These are phyloP conservation scores for Aphyosemion australe DNA, from an alignment of 2,113 vertebrate species.

Conservation along the genomic window DNA sequence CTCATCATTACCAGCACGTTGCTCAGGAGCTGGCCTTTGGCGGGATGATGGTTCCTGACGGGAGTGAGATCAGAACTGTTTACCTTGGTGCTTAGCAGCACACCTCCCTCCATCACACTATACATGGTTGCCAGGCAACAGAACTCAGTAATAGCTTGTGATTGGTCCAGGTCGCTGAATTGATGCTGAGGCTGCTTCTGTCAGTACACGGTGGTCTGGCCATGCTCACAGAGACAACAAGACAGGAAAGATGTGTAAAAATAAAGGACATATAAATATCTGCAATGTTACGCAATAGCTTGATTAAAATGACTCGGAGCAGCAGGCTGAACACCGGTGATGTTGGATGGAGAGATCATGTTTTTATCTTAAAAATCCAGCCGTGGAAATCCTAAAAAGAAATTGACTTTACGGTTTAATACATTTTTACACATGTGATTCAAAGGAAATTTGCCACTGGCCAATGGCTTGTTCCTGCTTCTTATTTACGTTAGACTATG, in stretches of 20 bases:
- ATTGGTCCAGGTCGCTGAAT: constrained; percentile 76
- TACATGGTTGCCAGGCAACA: constrained; percentile 86
- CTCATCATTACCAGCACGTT: constrained; percentile 48
- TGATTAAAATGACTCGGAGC: constrained; percentile 17
- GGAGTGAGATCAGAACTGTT: constrained; percentile 57
- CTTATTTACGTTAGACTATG: too few relatives aligned
- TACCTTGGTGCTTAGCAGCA: constrained; percentile 62
- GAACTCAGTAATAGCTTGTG: constrained; percentile 71
- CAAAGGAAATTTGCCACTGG: too few relatives aligned
- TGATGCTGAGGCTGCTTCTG: constrained; percentile 67
- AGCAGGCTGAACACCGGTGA: not conserved
- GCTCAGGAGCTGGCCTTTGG: constrained; percentile 53
- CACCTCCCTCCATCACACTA: constrained; percentile 67
- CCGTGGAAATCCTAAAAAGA: too few relatives aligned
- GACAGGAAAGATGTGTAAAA: constrained; percentile 12
- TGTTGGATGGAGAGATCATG: constrained; percentile 7
- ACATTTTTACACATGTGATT: too few relatives aligned
- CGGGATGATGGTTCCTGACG: constrained; percentile 54
- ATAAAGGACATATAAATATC: constrained; percentile 8
- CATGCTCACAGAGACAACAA: constrained; percentile 24
- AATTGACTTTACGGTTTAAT: too few relatives aligned
- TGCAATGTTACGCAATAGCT: constrained; percentile 9
- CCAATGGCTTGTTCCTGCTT: too few relatives aligned
- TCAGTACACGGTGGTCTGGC: constrained; percentile 64
- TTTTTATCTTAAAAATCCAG: too few relatives aligned